Base-by-base conservation (phyloP, 2,888 invertebrate species). In the Polietes domitor region DNA sequence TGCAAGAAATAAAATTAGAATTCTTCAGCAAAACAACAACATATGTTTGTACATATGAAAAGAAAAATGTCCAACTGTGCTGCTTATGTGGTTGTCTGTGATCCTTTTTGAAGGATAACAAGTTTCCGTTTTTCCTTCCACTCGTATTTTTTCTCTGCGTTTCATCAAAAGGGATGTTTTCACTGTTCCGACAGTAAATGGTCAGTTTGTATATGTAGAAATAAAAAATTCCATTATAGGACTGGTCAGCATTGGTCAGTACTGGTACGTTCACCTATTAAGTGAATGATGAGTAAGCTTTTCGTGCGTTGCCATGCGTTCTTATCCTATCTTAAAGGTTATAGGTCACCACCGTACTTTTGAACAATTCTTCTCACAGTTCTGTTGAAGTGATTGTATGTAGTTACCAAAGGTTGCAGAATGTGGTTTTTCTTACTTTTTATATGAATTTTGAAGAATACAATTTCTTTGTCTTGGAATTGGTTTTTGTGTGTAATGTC, bases 331-430 rank as follows among this genome's bases (percentile, higher is more conserved):
- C 41, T 73, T 58, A 83, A 86, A 87, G 89, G 86, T 90, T 91
- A 90, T 88, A 91, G 90, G 90, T 90, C 90, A 90, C 76, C 88
- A 90, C 91, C 91, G 90, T 89, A 91, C 89, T 89, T 90, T 91
- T 88, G 76, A 85, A 63, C 86, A 86, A 87, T 89, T 90, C 88
- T 91, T 90, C 90, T 90, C 90, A 90, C 89, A 89, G 84, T 79
- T 43, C 88, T 79, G 53, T 65, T 21, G 72, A 68, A 58, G 75
- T 61, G 43, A 70, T 43, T 58, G 73, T 43, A 70, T 83, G 80
- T 77, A 58, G 43, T 63, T 83, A 77, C 71, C 15, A 43, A 80
- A 72, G 77, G 73, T 71, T 58, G 73, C 58, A 76, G 68, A 74
- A 41, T 65, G 41, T 24, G 68, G 68, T 73, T 89, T 89, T 89